Evolutionary conservation across 2,888 invertebrate species (phyloP), one percentile per base, ranked within the genome.

Genomic region (Neuroscelio doddi): DNA sequence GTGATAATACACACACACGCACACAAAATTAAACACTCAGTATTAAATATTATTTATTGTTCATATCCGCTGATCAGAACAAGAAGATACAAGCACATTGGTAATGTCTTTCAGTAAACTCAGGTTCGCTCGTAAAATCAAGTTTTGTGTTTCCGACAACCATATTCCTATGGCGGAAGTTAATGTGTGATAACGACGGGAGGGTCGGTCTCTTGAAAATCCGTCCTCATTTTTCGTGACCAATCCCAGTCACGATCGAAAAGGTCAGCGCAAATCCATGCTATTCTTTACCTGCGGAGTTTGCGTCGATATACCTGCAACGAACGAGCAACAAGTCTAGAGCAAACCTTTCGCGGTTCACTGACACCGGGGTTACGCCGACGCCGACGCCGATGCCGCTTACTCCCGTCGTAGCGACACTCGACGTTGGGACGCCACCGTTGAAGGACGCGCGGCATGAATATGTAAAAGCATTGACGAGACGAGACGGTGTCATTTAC

Each of bases 351-450:
- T 53, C 65, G 62, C 65, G 76, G 82, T 83, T 83, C 81, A 82
- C 80, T 82, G 82, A 82, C 83, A 80, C 78, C 70, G 67, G 67
- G 68, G 68, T 68, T 72, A 72, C 74, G 72, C 71, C 71, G 73
- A 68, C 76, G 78, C 69, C 75, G 74, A 70, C 61, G 65, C 59
- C 57, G 70, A 70, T 53, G 68, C 71, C 63, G 69, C 57, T 62
- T 68, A 61, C 67, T 68, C 66, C 68, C 72, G 69, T 65, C 59
- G 63, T 70, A 72, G 70, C 76, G 78, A 75, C 80, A 83, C 80
- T 84, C 82, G 80, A 78, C 80, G 83, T 77, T 78, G 74, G 76
- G 79, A 83, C 83, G 80, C 76, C 82, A 81, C 71, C 75, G 80
- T 72, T 79, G 81, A 82, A 83, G 82, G 82, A 83, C 81, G 80